Evolutionary conservation across 2,113 vertebrate genomes (phyloP).

Genomic region (Salminus brasiliensis): DNA sequence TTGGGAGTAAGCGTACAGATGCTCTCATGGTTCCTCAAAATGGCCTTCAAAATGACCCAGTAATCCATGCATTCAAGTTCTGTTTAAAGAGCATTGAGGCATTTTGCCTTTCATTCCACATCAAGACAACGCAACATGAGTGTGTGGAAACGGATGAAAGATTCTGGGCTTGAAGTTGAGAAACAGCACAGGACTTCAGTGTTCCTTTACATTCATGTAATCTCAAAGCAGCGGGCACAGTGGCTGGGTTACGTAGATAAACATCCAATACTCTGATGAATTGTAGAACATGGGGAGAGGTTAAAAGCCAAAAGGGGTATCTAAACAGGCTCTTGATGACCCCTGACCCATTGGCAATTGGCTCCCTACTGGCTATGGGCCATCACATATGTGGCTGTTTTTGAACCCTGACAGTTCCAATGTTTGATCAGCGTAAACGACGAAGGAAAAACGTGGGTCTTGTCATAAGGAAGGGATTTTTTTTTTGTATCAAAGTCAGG

Average conservation of each 20-base stretch:
- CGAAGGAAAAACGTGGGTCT: too few relatives aligned
- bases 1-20: neutral
- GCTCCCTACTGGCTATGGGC: constrained; percentile 28
- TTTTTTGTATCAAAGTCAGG: too few relatives aligned
- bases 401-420: constrained; percentile 36
- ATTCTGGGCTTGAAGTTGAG: neutral
- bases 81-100: neutral
- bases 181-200: constrained; percentile 2
- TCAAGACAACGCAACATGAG: neutral
- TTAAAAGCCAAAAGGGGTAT: constrained; percentile 51
- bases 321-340: constrained; percentile 42
- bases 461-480: too few relatives aligned
- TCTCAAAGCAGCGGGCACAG: constrained; percentile 29
- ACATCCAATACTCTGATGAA: constrained; percentile 36
- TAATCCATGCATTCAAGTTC: neutral
- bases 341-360: constrained; percentile 6
- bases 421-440: too few relatives aligned
- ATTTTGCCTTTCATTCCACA: neutral
- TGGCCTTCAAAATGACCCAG: neutral
- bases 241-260: constrained; percentile 34
- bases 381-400: constrained; percentile 41
- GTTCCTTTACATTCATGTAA: constrained; percentile 6
- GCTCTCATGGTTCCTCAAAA: neutral
- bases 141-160: neutral
- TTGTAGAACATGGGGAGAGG: constrained; percentile 34